Evolutionary conservation across 2,113 vertebrate genomes (phyloP).

Genomic region (Embiotoca jacksoni): DNA sequence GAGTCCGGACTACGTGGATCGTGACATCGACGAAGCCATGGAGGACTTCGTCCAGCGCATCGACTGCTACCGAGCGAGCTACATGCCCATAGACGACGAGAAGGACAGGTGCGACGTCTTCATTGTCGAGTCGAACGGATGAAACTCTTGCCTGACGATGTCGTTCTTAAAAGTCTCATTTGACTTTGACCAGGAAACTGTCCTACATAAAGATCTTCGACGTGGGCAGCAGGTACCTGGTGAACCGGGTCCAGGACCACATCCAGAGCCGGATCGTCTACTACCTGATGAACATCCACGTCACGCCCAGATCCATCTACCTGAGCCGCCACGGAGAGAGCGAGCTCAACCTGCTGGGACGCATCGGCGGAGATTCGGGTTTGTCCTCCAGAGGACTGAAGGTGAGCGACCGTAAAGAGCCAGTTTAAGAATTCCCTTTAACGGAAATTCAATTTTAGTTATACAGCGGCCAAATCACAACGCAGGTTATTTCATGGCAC

Average conservation of each 20-base stretch:
- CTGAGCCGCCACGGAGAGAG: constrained; percentile 93
- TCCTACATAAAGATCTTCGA: constrained; percentile 96
- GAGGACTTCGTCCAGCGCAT: constrained; percentile 90
- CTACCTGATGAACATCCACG: constrained; percentile 95
- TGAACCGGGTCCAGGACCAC: constrained; percentile 91
- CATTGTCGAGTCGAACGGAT: background rate
- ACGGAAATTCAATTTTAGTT: no score
- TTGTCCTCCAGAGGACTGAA: constrained; percentile 86
- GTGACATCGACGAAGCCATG: constrained; percentile 86
- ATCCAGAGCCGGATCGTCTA: constrained; percentile 93
- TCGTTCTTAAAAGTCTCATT: background rate
- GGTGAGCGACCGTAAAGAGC: constrained; percentile 62
- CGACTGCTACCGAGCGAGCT: constrained; percentile 88
- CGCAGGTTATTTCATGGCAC: no score
- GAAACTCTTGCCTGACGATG: background rate
- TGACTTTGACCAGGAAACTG: constrained; percentile 78
- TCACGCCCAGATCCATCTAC: constrained; percentile 90
- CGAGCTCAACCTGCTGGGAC: constrained; percentile 88
- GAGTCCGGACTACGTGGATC: constrained; percentile 90
- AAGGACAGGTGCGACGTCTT: constrained; percentile 86
- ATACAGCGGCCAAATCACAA: no score
- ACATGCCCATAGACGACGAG: constrained; percentile 88
- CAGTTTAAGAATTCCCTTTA: no score
- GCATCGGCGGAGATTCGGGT: constrained; percentile 88
- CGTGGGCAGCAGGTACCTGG: constrained; percentile 89